Conservation (phyloP, 2,888 invertebrate genomes). For the Dynastes grantii region DNA sequence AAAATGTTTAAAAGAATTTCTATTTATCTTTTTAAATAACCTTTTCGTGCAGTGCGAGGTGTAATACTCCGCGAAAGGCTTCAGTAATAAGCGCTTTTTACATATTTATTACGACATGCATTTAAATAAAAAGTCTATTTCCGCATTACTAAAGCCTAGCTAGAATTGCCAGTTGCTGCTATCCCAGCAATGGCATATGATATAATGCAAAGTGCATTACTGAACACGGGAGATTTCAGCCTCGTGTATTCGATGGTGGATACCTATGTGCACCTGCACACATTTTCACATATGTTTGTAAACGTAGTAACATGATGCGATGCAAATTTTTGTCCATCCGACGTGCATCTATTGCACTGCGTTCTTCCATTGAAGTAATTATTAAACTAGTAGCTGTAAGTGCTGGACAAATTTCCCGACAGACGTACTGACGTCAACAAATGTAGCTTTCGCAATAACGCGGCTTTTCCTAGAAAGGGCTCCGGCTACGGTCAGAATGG, state of each 20-base stretch:
- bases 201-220: conserved; percentile 3
- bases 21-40: too few species aligned
- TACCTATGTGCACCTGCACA: background rate
- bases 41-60: too few species aligned
- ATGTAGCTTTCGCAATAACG: too few species aligned
- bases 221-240: background rate
- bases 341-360: conserved; percentile 6
- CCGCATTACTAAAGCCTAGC: background rate
- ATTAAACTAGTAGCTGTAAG: background rate
- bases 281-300: background rate
- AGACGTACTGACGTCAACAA: too few species aligned
- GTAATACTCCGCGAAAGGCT: background rate
- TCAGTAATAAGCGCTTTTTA: background rate
- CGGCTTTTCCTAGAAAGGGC: too few species aligned
- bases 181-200: background rate
- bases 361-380: background rate
- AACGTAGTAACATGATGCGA: background rate
- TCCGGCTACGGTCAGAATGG: too few species aligned
- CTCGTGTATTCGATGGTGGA: background rate
- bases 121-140: background rate
- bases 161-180: background rate
- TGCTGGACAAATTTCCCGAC: too few species aligned
- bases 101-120: background rate
- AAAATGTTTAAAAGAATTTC: too few species aligned
- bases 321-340: background rate